Base-by-base conservation (phyloP, 2,888 invertebrate species). In the Candidula unifasciata region DNA sequence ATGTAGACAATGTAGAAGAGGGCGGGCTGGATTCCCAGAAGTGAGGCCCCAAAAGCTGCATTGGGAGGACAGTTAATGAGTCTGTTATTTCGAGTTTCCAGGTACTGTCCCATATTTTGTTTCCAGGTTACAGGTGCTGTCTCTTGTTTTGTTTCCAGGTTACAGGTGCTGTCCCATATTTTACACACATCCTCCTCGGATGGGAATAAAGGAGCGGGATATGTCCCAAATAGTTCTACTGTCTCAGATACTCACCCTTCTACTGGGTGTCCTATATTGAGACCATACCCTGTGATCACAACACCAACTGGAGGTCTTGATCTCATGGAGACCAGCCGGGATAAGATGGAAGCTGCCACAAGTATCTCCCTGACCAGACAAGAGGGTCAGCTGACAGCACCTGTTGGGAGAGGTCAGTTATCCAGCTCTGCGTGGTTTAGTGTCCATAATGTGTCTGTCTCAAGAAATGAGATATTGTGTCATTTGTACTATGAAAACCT, bases 101-200 rank as follows among this genome's bases (percentile, higher is more conserved):
- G n/a, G n/a, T n/a, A n/a, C n/a, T n/a, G n/a, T n/a, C n/a, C n/a
- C n/a, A n/a, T n/a, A n/a, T 44, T 44, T n/a, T n/a, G n/a, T n/a
- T n/a, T n/a, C n/a, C n/a, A n/a, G n/a, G n/a, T n/a, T n/a, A n/a
- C n/a, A n/a, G n/a, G n/a, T n/a, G n/a, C n/a, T n/a, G n/a, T n/a
- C n/a, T n/a, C n/a, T n/a, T n/a, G n/a, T 44, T 44, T 44, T 44
- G 44, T 44, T 10, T 44, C 13, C 79, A 79, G 79, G 79, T 27
- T 79, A 44, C 79, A 79, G 37, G n/a, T 79, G 18, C 44, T 79
- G 27, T 79, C 79, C 5, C 64, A 79, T 44, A 79, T 79, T 37
- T 37, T 76, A 69, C n/a, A 66, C 68, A n/a, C 52, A 18, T 57
- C 68, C 30, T 66, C 68, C 24, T 66, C 83, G n/a, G 83, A 76